Base-by-base conservation (phyloP, 2,797 vertebrate species). In the Urocyon cinereoargenteus region DNA sequence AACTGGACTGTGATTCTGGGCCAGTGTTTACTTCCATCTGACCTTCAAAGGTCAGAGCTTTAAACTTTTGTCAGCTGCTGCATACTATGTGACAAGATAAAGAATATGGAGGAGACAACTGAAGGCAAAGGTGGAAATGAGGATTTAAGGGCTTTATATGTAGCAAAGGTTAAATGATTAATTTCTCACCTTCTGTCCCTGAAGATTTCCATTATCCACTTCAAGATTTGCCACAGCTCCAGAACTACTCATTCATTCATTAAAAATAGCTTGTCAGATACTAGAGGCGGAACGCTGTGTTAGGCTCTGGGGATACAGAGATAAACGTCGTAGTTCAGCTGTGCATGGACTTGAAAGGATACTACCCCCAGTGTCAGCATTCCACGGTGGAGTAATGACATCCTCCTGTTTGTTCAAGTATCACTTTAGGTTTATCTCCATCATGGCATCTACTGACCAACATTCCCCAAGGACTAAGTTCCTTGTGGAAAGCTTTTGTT, bases 141-240 rank as follows among this genome's bases (percentile, higher is more conserved):
- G 59, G 61, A 49, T n/a, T 68, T 91, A 77, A 81, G 83, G 72
- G 9, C 40, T 59, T 86, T 89, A 68, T 73, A 84, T 83, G 31
- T 82, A 78, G 31, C 40, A 51, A 40, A 96, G n/a, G n/a, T 94
- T 86, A 77, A 16, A 82, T 82, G 40, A 94, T 82, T 91, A 24
- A 83, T 40, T 68, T 68, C 57, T 93, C 13, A 40, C 40, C 14
- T 72, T 11, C 55, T 79, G 6, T 59, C n/a, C 14, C 31, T 86
- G 31, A 16, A 94, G 26, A 66, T 73, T 68, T 93, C 59, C 55
- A 59, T 84, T 87, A 64, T 55, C 31, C 22, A 72, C 6, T 19
- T 92, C 53, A 90, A 45, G 81, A 84, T 24, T 82, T 92, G 26
- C 78, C 68, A 57, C 53, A 49, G 85, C 12, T 70, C 79, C 28